Conservation (phyloP, 2,113 vertebrate genomes). For the Hyla sarda region DNA sequence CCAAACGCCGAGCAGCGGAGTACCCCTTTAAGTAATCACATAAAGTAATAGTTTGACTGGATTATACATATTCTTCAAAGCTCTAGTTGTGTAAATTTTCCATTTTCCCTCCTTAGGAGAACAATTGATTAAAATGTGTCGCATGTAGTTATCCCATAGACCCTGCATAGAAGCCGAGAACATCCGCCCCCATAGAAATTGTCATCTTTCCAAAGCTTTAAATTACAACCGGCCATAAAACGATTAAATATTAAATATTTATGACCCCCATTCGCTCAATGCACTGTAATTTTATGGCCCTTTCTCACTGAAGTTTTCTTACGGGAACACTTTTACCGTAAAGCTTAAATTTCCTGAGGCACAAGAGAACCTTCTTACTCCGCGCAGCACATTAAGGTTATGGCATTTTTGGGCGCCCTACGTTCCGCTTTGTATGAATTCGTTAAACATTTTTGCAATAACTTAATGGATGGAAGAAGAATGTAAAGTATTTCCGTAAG, state of each 20-base stretch:
- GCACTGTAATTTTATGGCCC: neutral
- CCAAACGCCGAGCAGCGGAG: too few relatives aligned
- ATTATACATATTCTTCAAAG: too few relatives aligned
- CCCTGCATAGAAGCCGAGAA: neutral
- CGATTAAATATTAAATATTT: conserved; percentile 41
- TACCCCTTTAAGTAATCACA: too few relatives aligned
- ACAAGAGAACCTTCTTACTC: neutral
- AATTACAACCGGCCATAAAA: conserved; percentile 27
- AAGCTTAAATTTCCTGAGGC: conserved; percentile 31
- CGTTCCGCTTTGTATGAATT: neutral
- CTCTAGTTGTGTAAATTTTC: neutral
- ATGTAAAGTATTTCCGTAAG: conserved; percentile 44
- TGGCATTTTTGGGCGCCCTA: conserved; percentile 15
- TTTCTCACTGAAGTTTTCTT: conserved; percentile 34
- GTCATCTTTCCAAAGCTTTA: conserved; percentile 63
- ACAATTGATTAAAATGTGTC: neutral
- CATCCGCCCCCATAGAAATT: conserved; percentile 66
- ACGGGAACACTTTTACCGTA: conserved; percentile 33
- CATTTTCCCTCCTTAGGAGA: neutral
- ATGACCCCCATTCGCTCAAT: neutral
- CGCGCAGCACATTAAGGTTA: conserved; percentile 6
- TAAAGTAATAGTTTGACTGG: too few relatives aligned
- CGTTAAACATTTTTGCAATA: conserved; percentile 19
- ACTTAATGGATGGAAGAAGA: conserved; percentile 54
- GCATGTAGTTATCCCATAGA: neutral